Evolutionary conservation across 2,797 vertebrate species (phyloP), one percentile per base, ranked within the genome.

Genomic region (Parambassis ranga): DNA sequence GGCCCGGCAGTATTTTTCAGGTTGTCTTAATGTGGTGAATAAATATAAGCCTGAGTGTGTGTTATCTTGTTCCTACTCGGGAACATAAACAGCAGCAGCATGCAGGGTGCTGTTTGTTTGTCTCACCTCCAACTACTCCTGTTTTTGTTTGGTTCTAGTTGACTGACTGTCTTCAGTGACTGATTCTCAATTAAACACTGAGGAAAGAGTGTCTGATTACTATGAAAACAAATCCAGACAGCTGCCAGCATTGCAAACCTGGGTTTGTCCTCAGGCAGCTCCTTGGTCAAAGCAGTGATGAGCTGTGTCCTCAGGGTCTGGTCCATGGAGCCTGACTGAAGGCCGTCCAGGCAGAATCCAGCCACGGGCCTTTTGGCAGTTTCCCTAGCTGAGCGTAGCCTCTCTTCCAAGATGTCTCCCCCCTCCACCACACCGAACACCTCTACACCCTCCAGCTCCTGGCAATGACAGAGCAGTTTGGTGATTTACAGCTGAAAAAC

Each of bases 391-490:
- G 97, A 99, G 64, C 95, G 92, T 46, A 94, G 77, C 70, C 98
- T 93, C 87, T 99, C 97, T 20, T 98, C 96, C 80, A 93, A 80
- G 68, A 95, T 50, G 18, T 97, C 94, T 39, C 96, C 96, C 57
- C 98, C 97, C 89, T 98, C 96, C 60, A 99, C 92, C 66, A 94
- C 94, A 3, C 98, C 98, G 10, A 98, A 94, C 75, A 98, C 88
- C 59, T 90, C 79, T 7, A 91, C 92, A 49, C 89, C 86, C 62
- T 93, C 89, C 77, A 99, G 87, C 65, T 92, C 93, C 97, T 99
- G 82, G n/a, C 49, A 61, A 51, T 11, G 38, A 57, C 37, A 75
- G 33, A 37, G n/a, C 32, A 72, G 16, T 10, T 44, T n/a, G 4
- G 14, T 47, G 51, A 69, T 59, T 48, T 56, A 23, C 16, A 30